Percentiles rank a stretch among this genome's conserved stretches.
Evolutionary conservation across 2,113 vertebrate species (phyloP).

Genomic region (Phaethornis superciliosus): DNA sequence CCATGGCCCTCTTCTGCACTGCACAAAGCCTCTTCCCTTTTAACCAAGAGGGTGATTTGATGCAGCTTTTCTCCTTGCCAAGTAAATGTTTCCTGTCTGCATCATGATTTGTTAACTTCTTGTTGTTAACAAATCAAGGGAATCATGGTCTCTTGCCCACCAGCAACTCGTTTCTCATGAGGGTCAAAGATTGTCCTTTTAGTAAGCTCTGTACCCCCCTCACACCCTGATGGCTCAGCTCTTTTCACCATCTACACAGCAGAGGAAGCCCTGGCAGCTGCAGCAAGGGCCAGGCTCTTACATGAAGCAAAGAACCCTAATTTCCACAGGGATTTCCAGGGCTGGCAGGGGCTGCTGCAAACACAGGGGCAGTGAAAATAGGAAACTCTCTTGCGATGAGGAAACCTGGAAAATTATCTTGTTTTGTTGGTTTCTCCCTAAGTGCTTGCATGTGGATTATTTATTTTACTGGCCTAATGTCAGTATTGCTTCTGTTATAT

Average conservation of each 20-base stretch:
- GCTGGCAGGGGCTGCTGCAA: background rate
- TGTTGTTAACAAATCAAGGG: rapidly evolving
- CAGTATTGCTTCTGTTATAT: background rate
- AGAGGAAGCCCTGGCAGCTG: background rate
- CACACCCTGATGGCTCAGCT: rapidly evolving
- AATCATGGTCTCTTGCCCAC: background rate
- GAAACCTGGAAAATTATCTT: background rate
- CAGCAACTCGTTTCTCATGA: rapidly evolving
- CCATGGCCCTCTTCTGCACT: background rate
- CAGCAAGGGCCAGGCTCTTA: background rate
- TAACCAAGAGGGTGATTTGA: background rate
- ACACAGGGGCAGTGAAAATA: background rate
- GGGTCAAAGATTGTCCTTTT: background rate
- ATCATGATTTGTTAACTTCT: background rate
- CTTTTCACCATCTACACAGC: rapidly evolving
- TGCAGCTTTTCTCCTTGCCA: background rate
- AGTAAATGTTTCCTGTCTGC: background rate
- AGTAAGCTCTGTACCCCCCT: background rate
- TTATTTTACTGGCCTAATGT: background rate
- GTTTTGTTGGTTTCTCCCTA: background rate
- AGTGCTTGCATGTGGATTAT: background rate
- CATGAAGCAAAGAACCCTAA: rapidly evolving
- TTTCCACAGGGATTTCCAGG: background rate
- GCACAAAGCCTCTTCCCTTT: background rate
- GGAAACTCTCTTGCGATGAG: background rate